Conservation (phyloP, 2,797 vertebrate species). For the Morus bassanus region DNA sequence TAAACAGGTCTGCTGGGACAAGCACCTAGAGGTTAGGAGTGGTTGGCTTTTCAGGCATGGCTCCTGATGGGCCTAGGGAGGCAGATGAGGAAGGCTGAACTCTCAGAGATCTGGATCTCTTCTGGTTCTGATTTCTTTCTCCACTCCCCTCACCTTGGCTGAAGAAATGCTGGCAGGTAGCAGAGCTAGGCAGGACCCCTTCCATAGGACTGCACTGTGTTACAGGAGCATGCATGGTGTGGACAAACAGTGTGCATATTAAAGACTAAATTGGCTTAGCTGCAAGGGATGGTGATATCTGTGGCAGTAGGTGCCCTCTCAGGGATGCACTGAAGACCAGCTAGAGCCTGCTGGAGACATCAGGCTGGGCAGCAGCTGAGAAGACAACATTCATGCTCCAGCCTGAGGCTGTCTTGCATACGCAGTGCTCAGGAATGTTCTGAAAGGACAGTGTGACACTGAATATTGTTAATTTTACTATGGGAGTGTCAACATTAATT, state of each 20-base stretch:
- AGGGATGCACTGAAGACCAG: background rate
- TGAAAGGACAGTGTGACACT: background rate
- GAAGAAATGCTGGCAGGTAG: background rate
- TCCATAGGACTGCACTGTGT: background rate
- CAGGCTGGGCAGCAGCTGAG: background rate
- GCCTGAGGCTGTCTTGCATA: background rate
- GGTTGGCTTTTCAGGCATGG: fast-evolving
- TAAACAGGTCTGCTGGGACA: background rate
- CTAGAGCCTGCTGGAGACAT: background rate
- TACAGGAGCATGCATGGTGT: background rate
- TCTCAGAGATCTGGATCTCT: background rate
- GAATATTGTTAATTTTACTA: background rate
- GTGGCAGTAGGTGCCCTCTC: background rate
- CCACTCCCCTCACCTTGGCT: background rate
- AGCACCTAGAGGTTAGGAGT: background rate
- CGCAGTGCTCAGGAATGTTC: background rate
- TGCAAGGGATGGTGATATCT: background rate
- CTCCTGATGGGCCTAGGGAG: background rate
- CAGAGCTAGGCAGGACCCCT: background rate
- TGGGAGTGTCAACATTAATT: background rate
- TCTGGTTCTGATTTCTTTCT: background rate
- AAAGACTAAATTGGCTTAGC: background rate
- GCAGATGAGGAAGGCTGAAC: background rate
- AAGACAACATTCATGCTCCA: background rate
- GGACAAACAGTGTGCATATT: fast-evolving